Conservation (phyloP, 2,113 vertebrate genomes). For the Xiphophorus couchianus region DNA sequence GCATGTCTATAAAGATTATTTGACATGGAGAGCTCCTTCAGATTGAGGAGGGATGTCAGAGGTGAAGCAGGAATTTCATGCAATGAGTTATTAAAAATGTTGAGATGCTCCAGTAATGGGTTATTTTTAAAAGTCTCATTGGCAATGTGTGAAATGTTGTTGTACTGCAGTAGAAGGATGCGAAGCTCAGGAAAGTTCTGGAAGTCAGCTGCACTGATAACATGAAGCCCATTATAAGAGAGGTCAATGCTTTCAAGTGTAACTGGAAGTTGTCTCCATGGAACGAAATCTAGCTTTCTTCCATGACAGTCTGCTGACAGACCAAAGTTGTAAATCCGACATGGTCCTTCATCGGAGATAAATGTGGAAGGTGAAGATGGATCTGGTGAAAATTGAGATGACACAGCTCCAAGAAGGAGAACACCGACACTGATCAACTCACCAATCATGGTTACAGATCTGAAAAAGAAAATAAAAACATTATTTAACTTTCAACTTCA, state of each 20-base stretch:
- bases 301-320: conserved; percentile 78
- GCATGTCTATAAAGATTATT: conserved; percentile 82
- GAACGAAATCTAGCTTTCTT: conserved; percentile 67
- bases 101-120: conserved; percentile 72
- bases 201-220: conserved; percentile 67
- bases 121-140: conserved; percentile 76
- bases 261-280: conserved; percentile 68
- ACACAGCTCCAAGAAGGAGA: conserved; percentile 45
- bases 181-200: conserved; percentile 63
- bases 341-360: conserved; percentile 12
- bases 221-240: conserved; percentile 80
- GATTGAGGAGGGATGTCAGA: conserved; percentile 67
- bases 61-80: conserved; percentile 73
- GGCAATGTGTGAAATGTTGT: conserved; percentile 81
- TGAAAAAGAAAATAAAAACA: conserved; percentile 39
- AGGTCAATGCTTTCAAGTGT: conserved; percentile 78
- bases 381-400: conserved; percentile 22
- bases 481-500: neutral
- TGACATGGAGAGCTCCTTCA: conserved; percentile 78
- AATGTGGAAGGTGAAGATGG: conserved; percentile 2
- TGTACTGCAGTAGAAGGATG: conserved; percentile 74
- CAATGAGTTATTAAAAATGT: conserved; percentile 87
- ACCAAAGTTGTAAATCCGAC: conserved; percentile 56
- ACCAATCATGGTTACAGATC: conserved; percentile 54
- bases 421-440: conserved; percentile 31